These are phyloP conservation scores for Eretmochelys imbricata DNA, from an alignment of 2,113 vertebrate species.

Conservation along the genomic window DNA sequence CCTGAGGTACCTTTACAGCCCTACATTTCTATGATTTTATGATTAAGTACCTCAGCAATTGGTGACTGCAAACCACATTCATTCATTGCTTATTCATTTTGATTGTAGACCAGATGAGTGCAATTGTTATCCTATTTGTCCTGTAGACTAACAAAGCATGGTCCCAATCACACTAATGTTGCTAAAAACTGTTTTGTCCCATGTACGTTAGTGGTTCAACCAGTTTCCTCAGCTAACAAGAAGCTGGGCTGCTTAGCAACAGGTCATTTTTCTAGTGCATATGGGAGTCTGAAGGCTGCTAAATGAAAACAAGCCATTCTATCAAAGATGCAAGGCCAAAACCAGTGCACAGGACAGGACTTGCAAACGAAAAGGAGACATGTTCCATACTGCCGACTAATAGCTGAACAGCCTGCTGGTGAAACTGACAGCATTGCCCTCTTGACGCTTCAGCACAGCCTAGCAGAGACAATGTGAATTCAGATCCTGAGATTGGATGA, in stretches of 20 bases:
- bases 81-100: slow-evolving; percentile 20
- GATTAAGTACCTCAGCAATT: not conserved
- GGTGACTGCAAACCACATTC: not conserved
- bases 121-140: not conserved
- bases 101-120: not conserved
- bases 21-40: not conserved
- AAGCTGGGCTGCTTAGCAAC: not conserved
- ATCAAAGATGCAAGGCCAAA: not conserved
- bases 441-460: not conserved
- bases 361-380: not conserved
- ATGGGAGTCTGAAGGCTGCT: not conserved
- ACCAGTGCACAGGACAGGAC: not conserved
- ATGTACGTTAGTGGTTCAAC: not conserved
- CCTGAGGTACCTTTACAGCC: not conserved
- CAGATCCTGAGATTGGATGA: not conserved
- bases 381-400: not conserved
- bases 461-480: not conserved
- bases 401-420: not conserved
- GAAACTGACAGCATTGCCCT: not conserved
- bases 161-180: not conserved
- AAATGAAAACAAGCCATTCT: not conserved
- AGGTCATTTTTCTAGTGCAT: not conserved
- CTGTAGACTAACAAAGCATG: not conserved
- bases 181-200: not conserved
- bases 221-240: not conserved